Base-by-base conservation (phyloP, 2,113 vertebrate species). In the Syngnathus floridae region DNA sequence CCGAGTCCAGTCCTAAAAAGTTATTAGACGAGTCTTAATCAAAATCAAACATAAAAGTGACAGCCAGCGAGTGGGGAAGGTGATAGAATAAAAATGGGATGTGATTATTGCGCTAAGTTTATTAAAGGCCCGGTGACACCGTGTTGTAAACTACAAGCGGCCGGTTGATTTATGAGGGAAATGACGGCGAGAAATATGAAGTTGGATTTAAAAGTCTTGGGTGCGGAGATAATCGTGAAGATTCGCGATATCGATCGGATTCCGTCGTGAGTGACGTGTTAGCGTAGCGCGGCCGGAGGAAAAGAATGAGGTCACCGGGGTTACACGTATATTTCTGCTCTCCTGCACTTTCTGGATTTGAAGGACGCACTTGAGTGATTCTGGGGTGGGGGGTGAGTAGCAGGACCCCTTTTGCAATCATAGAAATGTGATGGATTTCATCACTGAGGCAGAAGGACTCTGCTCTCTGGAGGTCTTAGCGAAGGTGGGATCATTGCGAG, bases 371-470 rank as follows among this genome's bases (percentile, higher is more conserved):
- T 61, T 43, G 38, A 61, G 59, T 61, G 59, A 43, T 40, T 61
- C 59, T 31, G 59, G 59, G 43, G 40, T 38, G 59, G 59, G 11
- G 59, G 59, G 43, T 21, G 59, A 40, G 38, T 31, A 31, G 7
- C 40, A 43, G 40, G 59, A 61, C 59, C 59, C 38, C 38, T 43
- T 61, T 21, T 61, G 59, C 59, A 61, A 61, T 61, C 59, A 61
- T 43, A 43, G 59, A 61, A 61, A 41, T 61, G 40, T 61, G 59
- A 61, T 61, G 40, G 59, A 61, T 61, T 61, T 61, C 59, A 61
- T 61, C 59, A 61, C 59, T 26, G 59, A 61, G 40, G 59, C 59
- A 61, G 59, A 61, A 61, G 59, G 38, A 26, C 22, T 61, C n/a
- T 13, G 40, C 59, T 43, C 38, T 61, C 59, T 26, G 1, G 59